Conservation (phyloP, 2,113 vertebrate genomes). For the Mormyrus iriodes region DNA sequence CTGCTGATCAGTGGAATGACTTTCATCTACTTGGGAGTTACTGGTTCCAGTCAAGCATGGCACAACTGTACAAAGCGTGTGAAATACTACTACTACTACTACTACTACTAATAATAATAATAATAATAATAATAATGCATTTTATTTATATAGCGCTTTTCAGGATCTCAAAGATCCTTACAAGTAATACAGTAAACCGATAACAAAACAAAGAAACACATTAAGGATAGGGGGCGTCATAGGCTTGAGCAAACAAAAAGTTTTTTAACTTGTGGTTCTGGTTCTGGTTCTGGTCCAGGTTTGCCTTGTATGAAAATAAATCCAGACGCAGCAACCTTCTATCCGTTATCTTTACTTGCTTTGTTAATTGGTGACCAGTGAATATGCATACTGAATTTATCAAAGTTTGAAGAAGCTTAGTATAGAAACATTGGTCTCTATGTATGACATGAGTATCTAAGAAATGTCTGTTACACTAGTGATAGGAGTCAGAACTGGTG, state of each 20-base stretch:
- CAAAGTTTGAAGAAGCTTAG: conserved; percentile 10
- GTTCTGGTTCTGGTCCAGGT: conserved; percentile 11
- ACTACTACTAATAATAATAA: no score
- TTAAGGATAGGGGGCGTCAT: no score
- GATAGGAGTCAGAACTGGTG: neutral
- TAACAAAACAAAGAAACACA: no score
- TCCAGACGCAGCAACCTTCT: neutral
- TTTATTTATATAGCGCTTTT: no score
- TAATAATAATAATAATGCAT: no score
- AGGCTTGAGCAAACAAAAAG: no score
- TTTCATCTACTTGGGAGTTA: conserved; percentile 22
- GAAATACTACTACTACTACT: no score
- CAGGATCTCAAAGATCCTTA: no score
- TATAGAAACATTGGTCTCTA: neutral
- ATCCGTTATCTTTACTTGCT: neutral
- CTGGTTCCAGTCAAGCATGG: conserved; percentile 18
- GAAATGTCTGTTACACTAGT: neutral
- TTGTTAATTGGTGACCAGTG: neutral
- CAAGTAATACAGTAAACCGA: no score
- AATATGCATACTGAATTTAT: neutral
- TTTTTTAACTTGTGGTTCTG: no score
- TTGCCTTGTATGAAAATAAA: conserved; percentile 16
- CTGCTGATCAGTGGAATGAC: neutral
- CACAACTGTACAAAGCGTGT: conserved; percentile 20
- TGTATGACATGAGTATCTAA: neutral